Conservation (phyloP, 1,140 invertebrate genomes). For the honey bee (Apis mellifera) region Amel_HAv3.1 CM009937.2:2421001-2421500, state of each 20-base stretch:
- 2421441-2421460: background rate
- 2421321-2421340: slow-evolving; percentile 22
- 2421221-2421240: background rate
- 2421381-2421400: slow-evolving; percentile 27
- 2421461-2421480: too few relatives aligned
- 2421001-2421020: too few relatives aligned
- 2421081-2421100: too few relatives aligned
- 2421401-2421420: background rate
- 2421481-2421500: background rate
- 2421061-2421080: too few relatives aligned
- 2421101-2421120: too few relatives aligned
- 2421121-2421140: too few relatives aligned
- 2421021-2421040: too few relatives aligned
- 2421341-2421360: slow-evolving; percentile 23
- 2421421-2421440: background rate
- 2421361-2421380: slow-evolving; percentile 23
- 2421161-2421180: too few relatives aligned
- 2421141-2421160: too few relatives aligned
- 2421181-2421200: too few relatives aligned
- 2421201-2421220: too few relatives aligned
- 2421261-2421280: background rate
- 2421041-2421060: too few relatives aligned
- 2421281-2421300: background rate
- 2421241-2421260: background rate
- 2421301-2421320: slow-evolving; percentile 14